phyloP scores from a whole-genome alignment of 2,113 vertebrate genomes.

The Uria aalge region DNA sequence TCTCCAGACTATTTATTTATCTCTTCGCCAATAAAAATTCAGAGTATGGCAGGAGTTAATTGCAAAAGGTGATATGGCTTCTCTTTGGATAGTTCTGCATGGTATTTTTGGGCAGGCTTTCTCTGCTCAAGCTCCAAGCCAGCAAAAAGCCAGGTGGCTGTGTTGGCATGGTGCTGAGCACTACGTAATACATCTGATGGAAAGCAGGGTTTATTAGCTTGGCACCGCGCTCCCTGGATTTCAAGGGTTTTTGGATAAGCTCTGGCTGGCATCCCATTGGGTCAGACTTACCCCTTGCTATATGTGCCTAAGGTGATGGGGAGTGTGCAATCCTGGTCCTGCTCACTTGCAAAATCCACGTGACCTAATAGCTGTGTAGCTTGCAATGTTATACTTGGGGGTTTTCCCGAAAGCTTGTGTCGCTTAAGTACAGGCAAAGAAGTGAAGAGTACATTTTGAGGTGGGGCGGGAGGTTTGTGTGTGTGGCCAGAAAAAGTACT shows the following conservation, averaged over 20 bases:
- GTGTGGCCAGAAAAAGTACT: background rate
- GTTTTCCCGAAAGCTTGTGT: background rate
- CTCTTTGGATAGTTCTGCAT: background rate
- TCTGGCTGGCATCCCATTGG: conserved; percentile 30
- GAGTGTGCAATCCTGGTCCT: background rate
- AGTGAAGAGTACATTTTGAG: background rate
- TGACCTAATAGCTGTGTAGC: background rate
- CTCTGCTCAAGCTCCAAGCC: background rate
- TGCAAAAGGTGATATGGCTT: background rate
- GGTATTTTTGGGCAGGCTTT: background rate
- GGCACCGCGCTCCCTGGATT: background rate
- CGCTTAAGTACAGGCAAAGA: background rate
- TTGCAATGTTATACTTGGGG: background rate
- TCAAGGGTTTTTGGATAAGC: background rate
- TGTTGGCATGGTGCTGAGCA: background rate
- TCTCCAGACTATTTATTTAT: background rate
- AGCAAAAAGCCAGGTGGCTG: conserved; percentile 16
- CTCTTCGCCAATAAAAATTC: background rate
- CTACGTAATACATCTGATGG: background rate
- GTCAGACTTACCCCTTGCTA: background rate
- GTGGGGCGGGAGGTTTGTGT: background rate
- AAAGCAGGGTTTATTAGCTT: background rate
- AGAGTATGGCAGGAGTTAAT: background rate
- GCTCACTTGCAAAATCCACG: background rate
- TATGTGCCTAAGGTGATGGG: background rate